Percentiles rank a stretch among this genome's conserved stretches.
phyloP scores from a whole-genome alignment of 2,888 invertebrate genomes.

The Cordylochernes scorpioides region DNA sequence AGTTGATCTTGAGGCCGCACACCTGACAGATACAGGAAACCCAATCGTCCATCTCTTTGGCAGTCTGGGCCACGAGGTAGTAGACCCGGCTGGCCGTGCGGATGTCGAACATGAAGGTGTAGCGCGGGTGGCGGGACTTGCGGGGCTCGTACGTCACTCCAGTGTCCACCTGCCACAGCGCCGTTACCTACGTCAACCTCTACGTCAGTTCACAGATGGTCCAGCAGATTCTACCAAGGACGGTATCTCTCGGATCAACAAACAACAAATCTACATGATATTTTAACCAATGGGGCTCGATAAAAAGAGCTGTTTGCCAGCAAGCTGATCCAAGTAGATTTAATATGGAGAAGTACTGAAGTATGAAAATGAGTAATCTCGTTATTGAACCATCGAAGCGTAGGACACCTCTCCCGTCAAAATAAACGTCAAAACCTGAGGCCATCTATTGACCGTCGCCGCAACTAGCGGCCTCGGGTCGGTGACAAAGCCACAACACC shows the following conservation, averaged over 20 bases:
- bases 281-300: too few species aligned
- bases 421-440: too few species aligned
- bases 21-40: slow-evolving; percentile 76
- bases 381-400: too few species aligned
- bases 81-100: slow-evolving; percentile 66
- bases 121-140: slow-evolving; percentile 41
- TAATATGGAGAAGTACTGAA: too few species aligned
- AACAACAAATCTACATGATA: background rate
- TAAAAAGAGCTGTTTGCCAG: too few species aligned
- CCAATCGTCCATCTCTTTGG: slow-evolving; percentile 81
- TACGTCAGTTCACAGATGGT: too few species aligned
- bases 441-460: too few species aligned
- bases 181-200: slow-evolving; percentile 1
- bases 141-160: slow-evolving; percentile 55
- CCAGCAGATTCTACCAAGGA: slow-evolving; percentile 1
- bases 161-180: slow-evolving; percentile 39
- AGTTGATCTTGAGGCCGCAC: slow-evolving; percentile 51
- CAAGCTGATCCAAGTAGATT: too few species aligned
- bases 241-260: slow-evolving; percentile 1
- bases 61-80: slow-evolving; percentile 70
- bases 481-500: too few species aligned
- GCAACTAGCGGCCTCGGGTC: too few species aligned
- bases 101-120: slow-evolving; percentile 61
- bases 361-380: too few species aligned
- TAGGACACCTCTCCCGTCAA: too few species aligned